Evolutionary conservation across 2,888 invertebrate genomes (phyloP), one percentile per base, ranked within the genome.

Genomic region (Melinaea menophilus): DNA sequence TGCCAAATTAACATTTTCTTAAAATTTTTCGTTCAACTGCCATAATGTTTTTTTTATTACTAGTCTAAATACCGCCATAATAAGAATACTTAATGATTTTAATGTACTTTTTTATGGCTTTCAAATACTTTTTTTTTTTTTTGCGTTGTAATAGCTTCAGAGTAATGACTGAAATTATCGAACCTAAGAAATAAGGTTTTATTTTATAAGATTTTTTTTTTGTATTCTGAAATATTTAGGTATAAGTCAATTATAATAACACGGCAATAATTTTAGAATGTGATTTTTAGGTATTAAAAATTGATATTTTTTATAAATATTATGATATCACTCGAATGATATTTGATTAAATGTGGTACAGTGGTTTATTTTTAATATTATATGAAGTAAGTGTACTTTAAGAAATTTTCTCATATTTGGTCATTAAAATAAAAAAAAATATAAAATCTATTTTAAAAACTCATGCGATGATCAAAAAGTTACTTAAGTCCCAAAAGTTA

Each of bases 251-350:
- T 82, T 82, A 80, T 72, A 74, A 71, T 72, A 75, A 76, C 76
- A 79, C 67, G 79, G 86, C 84, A 86, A 87, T 88, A 88, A 84
- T 46, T 71, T 72, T 77, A 77, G 72, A 69, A 79, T 82, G 84
- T 85, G 83, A 86, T 84, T 79, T 77, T 62, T 68, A 69, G 65
- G 66, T 62, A 63, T 62, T 56, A 56, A 62, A 65, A 51, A 65
- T 69, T 71, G 66, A 71, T 70, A 67, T 63, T 35, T 22, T 56
- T 56, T 33, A 35, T 37, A 31, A 56, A 56, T 12, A 35, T 37
- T 56, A 35, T 56, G 9, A 13, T 22, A 22, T 31, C 54, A 54
- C 54, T 54, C 11, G 12, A 51, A 37, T 3, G 7, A 41, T 41
- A 41, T 41, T 41, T 9, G 11, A 11, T 9, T 41, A 9, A 41